A percentile compares a stretch with the other conserved stretches of the same genome.
These are phyloP conservation scores for Tamandua tetradactyla DNA, from an alignment of 2,797 vertebrate genomes.

Conservation along the genomic window DNA sequence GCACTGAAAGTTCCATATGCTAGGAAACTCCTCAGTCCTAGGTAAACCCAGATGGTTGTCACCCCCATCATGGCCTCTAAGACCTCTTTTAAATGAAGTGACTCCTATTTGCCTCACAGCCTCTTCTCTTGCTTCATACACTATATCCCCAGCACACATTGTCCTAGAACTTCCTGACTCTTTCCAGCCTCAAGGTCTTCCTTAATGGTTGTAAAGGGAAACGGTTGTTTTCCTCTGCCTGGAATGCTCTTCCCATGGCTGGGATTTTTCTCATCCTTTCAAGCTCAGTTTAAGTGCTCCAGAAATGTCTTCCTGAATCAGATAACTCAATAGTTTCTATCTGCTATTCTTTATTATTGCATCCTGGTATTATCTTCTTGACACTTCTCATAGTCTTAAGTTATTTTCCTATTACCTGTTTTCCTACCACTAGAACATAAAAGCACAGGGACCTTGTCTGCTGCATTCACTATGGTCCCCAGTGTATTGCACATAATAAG, in stretches of 20 bases:
- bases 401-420: background rate
- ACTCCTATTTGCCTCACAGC: background rate
- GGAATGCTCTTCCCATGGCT: background rate
- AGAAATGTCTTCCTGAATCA: background rate
- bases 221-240: background rate
- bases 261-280: background rate
- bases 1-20: background rate
- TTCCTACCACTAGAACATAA: background rate
- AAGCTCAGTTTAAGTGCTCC: background rate
- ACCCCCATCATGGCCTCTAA: background rate
- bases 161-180: background rate
- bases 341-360: background rate
- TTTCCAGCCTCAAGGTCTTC: background rate
- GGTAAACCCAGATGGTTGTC: background rate
- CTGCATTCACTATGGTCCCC: background rate
- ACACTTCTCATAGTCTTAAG: background rate
- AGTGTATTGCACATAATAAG: background rate
- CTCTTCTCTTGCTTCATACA: background rate
- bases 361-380: background rate
- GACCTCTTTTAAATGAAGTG: background rate
- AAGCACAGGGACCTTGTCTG: background rate
- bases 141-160: background rate
- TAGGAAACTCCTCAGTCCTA: background rate
- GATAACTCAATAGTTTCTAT: background rate
- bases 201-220: background rate